Base-by-base conservation (phyloP, 2,888 invertebrate species). In the Epinotia brunnichana region DNA sequence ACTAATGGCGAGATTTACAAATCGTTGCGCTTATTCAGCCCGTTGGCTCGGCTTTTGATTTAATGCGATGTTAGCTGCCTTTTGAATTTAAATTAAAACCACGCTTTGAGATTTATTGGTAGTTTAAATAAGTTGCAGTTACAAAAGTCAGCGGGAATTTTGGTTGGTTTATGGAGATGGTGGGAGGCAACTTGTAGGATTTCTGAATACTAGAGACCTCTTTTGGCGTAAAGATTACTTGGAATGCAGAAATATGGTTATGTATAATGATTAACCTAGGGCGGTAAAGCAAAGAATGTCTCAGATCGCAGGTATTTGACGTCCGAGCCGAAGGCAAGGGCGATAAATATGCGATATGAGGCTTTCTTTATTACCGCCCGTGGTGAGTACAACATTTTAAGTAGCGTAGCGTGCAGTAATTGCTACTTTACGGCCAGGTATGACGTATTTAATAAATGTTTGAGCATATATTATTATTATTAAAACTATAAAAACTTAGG, bases 1-100 rank as follows among this genome's bases (percentile, higher is more conserved):
- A 76, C 80, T 87, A 88, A 87, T 85, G 85, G 83, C 82, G 76
- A 85, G 85, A 89, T 87, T 78, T 87, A 89, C 90, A 87, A 86
- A 89, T 90, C 82, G 86, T 79, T 76, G 76, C 80, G 84, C 78
- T 86, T 80, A 80, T 77, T 80, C 82, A 80, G 80, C 78, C 78
- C 77, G 75, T 77, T 78, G 77, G 76, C 79, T 77, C 77, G 77
- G 77, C 70, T 75, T 62, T 70, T 69, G 76, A 73, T 78, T 81
- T 74, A 80, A 78, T 75, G 77, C 79, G 67, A 77, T 76, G 74
- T 75, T 73, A 68, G 68, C 72, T 51, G 72, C 73, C 73, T 73
- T 73, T 73, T 73, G 73, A 73, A 73, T 73, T 73, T 73, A 73
- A 73, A 73, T 73, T 73, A 73, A 73, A 73, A 72, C 56, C 71